Conservation (phyloP, 1,140 invertebrate genomes). For the Neodiprion virginianus region DNA sequence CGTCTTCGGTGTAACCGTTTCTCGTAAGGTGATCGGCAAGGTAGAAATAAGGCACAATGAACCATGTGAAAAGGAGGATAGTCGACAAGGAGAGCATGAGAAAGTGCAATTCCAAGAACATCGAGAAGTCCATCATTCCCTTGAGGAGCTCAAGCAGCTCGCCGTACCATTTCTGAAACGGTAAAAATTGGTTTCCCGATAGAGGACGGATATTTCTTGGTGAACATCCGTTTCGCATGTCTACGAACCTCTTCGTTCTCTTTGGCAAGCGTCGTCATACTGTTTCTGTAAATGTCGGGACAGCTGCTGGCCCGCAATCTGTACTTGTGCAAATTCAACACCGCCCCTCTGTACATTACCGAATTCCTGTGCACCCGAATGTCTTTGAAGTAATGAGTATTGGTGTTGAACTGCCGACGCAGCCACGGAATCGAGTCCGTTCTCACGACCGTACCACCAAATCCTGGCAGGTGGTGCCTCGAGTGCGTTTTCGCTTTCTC, state of each 20-base stretch:
- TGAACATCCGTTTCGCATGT: slow-evolving; percentile 22
- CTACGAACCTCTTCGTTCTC: slow-evolving; percentile 72
- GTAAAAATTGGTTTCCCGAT: slow-evolving; percentile 18
- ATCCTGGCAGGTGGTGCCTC: slow-evolving; percentile 33
- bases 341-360: slow-evolving; percentile 83
- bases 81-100: slow-evolving; percentile 83
- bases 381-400: slow-evolving; percentile 76
- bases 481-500: slow-evolving; percentile 40
- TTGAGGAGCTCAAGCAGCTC: slow-evolving; percentile 74
- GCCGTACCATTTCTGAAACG: slow-evolving; percentile 77
- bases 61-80: slow-evolving; percentile 87
- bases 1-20: slow-evolving; percentile 71
- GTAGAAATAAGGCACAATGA: slow-evolving; percentile 91
- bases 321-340: slow-evolving; percentile 82
- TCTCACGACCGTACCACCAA: slow-evolving; percentile 39
- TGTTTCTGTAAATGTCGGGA: slow-evolving; percentile 89
- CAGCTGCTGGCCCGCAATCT: slow-evolving; percentile 85
- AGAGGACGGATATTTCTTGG: neutral
- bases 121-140: slow-evolving; percentile 80
- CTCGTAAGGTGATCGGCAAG: slow-evolving; percentile 75
- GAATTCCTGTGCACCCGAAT: slow-evolving; percentile 80
- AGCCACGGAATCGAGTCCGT: slow-evolving; percentile 62
- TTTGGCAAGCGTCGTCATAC: slow-evolving; percentile 84
- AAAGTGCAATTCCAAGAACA: slow-evolving; percentile 82
- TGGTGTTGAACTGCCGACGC: slow-evolving; percentile 67